Evolutionary conservation across 2,797 vertebrate genomes (phyloP).

Genomic region (Apogon hyalosoma): DNA sequence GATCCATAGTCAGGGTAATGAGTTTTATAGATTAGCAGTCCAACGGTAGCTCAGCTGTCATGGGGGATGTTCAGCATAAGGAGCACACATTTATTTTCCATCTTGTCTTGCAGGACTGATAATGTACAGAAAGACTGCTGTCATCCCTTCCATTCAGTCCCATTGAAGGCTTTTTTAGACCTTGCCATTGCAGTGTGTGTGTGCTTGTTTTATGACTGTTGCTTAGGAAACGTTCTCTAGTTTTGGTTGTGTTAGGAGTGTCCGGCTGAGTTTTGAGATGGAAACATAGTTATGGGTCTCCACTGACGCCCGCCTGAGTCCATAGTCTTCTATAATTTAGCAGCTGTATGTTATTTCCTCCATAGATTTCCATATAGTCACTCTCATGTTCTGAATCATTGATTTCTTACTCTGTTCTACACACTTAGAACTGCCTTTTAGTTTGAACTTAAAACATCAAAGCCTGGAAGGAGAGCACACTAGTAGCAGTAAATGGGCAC

Average conservation of each 20-base stretch:
- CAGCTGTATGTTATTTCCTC: constrained; percentile 37
- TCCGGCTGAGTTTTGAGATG: constrained; percentile 24
- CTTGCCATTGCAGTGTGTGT: not conserved
- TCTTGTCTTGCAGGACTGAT: constrained; percentile 18
- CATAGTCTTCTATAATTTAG: constrained; percentile 57
- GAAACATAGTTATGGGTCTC: constrained; percentile 2
- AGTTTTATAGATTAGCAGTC: constrained; percentile 74
- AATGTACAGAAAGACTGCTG: constrained; percentile 28
- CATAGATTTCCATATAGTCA: constrained; percentile 18
- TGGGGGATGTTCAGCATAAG: constrained; percentile 53
- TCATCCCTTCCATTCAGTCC: constrained; percentile 3
- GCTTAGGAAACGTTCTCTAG: not conserved
- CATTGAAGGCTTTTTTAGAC: not conserved
- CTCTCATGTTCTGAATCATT: constrained; percentile 43
- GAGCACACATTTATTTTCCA: constrained; percentile 29
- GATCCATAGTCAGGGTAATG: constrained; percentile 53
- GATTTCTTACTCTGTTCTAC: constrained; percentile 12
- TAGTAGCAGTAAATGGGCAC: constrained; percentile 11
- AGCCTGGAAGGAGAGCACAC: constrained; percentile 15
- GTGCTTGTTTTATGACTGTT: constrained; percentile 24
- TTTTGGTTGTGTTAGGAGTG: constrained; percentile 15
- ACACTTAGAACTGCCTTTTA: constrained; percentile 6
- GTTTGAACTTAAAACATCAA: constrained; percentile 22
- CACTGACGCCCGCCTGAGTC: not conserved
- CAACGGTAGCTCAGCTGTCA: constrained; percentile 18